Evolutionary conservation across 2,797 vertebrate species (phyloP).

Genomic region (Rhodeus uyekii): DNA sequence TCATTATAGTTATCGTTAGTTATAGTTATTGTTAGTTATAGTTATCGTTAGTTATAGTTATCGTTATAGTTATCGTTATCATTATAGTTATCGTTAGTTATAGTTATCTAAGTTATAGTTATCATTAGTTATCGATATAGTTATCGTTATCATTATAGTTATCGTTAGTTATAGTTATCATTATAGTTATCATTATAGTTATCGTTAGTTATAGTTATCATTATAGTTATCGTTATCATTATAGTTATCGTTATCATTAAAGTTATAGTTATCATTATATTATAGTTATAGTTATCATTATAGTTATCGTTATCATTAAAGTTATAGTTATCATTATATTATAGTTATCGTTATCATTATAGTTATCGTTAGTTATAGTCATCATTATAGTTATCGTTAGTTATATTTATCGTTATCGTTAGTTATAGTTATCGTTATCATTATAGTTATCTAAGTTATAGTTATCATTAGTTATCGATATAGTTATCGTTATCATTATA

Average conservation of each 20-base stretch:
- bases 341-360: not conserved
- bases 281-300: not conserved
- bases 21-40: not conserved
- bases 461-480: not conserved
- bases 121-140: not conserved
- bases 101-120: too few relatives aligned
- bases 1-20: not conserved
- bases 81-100: not conserved
- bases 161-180: too few relatives aligned
- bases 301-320: fast-evolving
- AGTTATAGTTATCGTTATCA: not conserved
- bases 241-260: not conserved
- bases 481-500: not conserved
- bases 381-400: not conserved
- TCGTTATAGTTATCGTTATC: not conserved
- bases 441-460: not conserved
- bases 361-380: not conserved
- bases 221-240: not conserved
- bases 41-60: not conserved
- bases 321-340: not conserved
- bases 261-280: not conserved
- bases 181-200: not conserved
- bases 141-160: not conserved
- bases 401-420: not conserved
- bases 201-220: not conserved